Evolutionary conservation across 2,797 vertebrate genomes (phyloP).

Genomic region (Pteropus rufus): DNA sequence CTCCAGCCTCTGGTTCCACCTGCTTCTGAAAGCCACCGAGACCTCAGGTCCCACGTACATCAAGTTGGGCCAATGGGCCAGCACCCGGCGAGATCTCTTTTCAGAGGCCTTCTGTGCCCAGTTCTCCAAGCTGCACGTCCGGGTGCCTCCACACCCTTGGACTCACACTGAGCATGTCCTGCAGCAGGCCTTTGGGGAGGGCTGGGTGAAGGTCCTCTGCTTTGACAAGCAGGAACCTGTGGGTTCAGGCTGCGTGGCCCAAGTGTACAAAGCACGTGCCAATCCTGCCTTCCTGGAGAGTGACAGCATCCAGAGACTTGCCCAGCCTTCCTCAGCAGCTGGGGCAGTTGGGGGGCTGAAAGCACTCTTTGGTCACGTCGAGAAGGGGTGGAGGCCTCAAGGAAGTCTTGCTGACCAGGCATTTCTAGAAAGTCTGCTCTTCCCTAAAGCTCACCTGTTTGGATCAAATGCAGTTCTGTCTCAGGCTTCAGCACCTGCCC

Average conservation of each 20-base stretch:
- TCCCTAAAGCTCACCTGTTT: neutral
- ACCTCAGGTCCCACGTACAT: constrained; percentile 92
- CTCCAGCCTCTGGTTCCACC: constrained; percentile 85
- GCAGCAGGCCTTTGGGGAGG: constrained; percentile 88
- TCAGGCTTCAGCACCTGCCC: neutral
- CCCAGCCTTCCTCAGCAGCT: constrained; percentile 83
- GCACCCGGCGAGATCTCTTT: constrained; percentile 94
- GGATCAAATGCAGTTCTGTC: neutral
- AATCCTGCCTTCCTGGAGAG: constrained; percentile 82
- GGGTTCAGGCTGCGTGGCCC: constrained; percentile 94
- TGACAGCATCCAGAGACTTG: constrained; percentile 77
- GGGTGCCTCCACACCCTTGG: constrained; percentile 91
- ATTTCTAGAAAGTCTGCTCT: constrained; percentile 14
- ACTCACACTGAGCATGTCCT: constrained; percentile 88
- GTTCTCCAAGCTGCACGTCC: constrained; percentile 92
- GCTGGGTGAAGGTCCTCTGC: constrained; percentile 85
- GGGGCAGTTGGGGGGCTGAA: constrained; percentile 86
- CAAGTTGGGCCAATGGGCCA: constrained; percentile 97
- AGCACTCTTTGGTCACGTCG: constrained; percentile 74
- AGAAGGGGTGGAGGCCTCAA: constrained; percentile 37
- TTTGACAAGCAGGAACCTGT: constrained; percentile 91
- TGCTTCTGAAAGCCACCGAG: constrained; percentile 91
- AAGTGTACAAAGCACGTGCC: constrained; percentile 93
- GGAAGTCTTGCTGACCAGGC: constrained; percentile 36
- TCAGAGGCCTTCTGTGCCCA: constrained; percentile 89